These are phyloP conservation scores for Pseudachorutes palmiensis DNA, from an alignment of 1,140 invertebrate genomes.

Conservation along the genomic window DNA sequence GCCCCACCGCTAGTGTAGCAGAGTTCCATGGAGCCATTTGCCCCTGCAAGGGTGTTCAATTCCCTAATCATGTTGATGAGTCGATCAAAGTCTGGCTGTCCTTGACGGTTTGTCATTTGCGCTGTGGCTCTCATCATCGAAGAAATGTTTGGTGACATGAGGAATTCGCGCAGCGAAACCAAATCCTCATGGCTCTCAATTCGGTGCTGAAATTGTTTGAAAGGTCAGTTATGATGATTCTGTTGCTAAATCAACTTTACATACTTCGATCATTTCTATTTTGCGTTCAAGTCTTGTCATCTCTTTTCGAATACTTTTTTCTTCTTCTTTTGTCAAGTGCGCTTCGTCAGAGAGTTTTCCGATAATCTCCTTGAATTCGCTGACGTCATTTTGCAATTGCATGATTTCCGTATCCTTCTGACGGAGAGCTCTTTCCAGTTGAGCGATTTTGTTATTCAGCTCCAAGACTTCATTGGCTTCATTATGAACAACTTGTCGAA, in stretches of 20 bases:
- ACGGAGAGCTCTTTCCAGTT: background rate
- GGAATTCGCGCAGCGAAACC: background rate
- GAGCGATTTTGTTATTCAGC: background rate
- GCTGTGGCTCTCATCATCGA: background rate
- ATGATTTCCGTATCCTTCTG: background rate
- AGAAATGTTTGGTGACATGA: background rate
- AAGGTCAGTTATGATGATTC: too few species aligned
- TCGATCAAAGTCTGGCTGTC: constrained; percentile 23
- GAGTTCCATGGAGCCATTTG: constrained; percentile 20
- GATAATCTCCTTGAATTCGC: background rate
- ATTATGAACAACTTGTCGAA: background rate
- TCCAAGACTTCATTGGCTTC: background rate
- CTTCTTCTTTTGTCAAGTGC: background rate
- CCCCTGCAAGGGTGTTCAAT: constrained; percentile 22
- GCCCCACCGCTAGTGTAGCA: constrained; percentile 15
- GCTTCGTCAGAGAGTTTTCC: constrained; percentile 13
- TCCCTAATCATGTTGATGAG: constrained; percentile 12
- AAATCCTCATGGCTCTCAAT: background rate
- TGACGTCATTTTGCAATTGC: background rate
- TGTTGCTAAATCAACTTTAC: too few species aligned
- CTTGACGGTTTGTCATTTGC: background rate
- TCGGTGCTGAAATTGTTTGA: constrained; percentile 8
- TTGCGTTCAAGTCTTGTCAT: constrained; percentile 8
- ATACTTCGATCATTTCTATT: too few species aligned
- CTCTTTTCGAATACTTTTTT: background rate